Conservation (phyloP, 2,888 invertebrate species). For the Sesia apiformis region DNA sequence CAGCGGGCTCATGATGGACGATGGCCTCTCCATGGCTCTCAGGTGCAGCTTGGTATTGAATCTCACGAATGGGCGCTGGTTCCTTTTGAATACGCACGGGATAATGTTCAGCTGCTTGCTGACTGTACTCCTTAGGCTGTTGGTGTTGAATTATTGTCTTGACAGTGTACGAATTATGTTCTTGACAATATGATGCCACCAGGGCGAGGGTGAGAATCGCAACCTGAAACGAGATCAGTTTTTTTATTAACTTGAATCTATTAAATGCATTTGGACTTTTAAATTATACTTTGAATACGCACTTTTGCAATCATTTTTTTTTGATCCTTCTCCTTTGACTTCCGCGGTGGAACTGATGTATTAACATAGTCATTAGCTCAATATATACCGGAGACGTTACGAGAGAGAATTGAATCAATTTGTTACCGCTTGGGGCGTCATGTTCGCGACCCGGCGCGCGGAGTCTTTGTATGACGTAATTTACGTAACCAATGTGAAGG, state of each 20-base stretch:
- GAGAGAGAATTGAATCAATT: constrained; percentile 69
- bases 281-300: constrained; percentile 18
- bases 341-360: constrained; percentile 68
- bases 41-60: constrained; percentile 17
- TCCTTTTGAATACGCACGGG: constrained; percentile 27
- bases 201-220: constrained; percentile 32
- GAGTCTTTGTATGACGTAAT: constrained; percentile 58
- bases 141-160: constrained; percentile 34
- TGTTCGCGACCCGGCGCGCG: constrained; percentile 52
- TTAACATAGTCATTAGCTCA: constrained; percentile 67
- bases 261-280: neutral
- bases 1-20: constrained; percentile 29
- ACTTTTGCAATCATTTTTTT: constrained; percentile 57
- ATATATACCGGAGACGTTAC: constrained; percentile 73
- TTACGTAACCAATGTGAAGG: constrained; percentile 71
- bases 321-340: constrained; percentile 63
- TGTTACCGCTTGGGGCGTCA: constrained; percentile 53
- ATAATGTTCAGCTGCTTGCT: constrained; percentile 28
- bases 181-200: constrained; percentile 32
- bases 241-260: neutral
- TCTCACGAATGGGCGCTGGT: constrained; percentile 33
- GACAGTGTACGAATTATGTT: constrained; percentile 30
- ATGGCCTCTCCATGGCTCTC: constrained; percentile 25
- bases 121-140: constrained; percentile 34
- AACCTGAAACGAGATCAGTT: constrained; percentile 32